Base-by-base conservation (phyloP, 1,140 invertebrate genomes). In the Elysia chlorotica region DNA sequence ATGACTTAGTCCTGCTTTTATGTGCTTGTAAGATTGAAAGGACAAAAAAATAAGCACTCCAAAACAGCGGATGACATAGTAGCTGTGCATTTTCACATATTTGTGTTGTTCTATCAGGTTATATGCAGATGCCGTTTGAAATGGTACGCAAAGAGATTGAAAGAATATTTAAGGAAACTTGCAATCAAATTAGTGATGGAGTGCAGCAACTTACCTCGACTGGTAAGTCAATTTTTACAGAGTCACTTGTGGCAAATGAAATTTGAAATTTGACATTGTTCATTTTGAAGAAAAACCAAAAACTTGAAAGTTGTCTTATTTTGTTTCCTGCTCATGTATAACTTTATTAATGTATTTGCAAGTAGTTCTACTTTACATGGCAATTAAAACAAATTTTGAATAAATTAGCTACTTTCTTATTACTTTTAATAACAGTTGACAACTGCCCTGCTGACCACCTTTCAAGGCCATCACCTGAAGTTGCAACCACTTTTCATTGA, bases 101-200 rank as follows among this genome's bases (percentile, higher is more conserved):
- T 30, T 56, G 36, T 31, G 19, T 36, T 31, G 33, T 17, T n/a
- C 28, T 35, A 3, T 17, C 67, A 79, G 83, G 81, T n/a, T 81
- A 81, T 68, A 81, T 79, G 54, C 83, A 85, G 72, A 83, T 85
- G 82, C 84, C 84, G 28, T 83, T 79, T 76, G 84, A 83, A 30
- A 73, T 83, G 31, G 74, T 85, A 25, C 67, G 78, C 36, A 76
- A 79, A 63, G 81, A 80, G 33, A 75, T 85, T 35, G 79, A 82
- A 36, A 78, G 80, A 54, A 78, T 65, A 53, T 81, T 85, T 61
- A 79, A 79, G 38, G 78, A 82, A 30, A 79, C 76, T 28, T 85
- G 81, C 73, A 72, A 77, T 21, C 76, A 76, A 48, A 75, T 85
- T 17, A 69, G 70, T 33, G 56, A 75, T 10, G 79, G 71, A 25